Evolutionary conservation across 2,888 invertebrate species (phyloP).

Genomic region (Spodoptera littoralis): DNA sequence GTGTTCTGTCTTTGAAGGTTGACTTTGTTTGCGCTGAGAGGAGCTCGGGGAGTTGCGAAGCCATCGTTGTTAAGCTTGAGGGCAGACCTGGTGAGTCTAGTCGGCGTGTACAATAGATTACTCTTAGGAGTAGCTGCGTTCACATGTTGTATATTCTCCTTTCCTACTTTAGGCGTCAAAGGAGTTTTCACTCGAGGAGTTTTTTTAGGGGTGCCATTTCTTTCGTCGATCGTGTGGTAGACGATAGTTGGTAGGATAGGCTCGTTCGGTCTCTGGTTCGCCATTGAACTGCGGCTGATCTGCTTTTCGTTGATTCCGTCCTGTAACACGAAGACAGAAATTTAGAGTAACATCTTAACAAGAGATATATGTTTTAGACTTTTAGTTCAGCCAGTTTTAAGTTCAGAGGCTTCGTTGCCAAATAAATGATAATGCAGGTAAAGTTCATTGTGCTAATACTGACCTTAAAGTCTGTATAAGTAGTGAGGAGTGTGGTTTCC

Average conservation of each 20-base stretch:
- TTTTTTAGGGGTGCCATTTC: constrained; percentile 72
- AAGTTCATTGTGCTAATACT: neutral
- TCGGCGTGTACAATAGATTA: constrained; percentile 75
- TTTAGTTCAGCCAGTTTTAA: too few relatives aligned
- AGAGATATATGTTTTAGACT: too few relatives aligned
- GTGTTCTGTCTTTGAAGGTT: constrained; percentile 78
- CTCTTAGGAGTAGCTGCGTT: constrained; percentile 71
- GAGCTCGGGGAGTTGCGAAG: constrained; percentile 81
- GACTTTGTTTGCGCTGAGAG: constrained; percentile 76
- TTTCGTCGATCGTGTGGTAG: constrained; percentile 61
- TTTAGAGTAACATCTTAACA: too few relatives aligned
- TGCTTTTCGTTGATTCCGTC: constrained; percentile 85
- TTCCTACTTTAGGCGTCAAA: constrained; percentile 78
- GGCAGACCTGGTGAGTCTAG: constrained; percentile 78
- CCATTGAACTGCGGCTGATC: constrained; percentile 88
- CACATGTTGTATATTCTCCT: constrained; percentile 77
- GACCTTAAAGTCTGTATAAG: constrained; percentile 84
- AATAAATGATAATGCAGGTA: too few relatives aligned
- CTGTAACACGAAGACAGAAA: constrained; percentile 66
- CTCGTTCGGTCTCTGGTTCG: constrained; percentile 64
- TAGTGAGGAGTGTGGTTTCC: constrained; percentile 81
- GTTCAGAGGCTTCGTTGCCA: too few relatives aligned
- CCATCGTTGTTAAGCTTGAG: constrained; percentile 78
- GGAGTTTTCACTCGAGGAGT: constrained; percentile 67
- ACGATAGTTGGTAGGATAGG: constrained; percentile 57